phyloP scores from a whole-genome alignment of 2,113 vertebrate genomes.

The Azemiops feae region DNA sequence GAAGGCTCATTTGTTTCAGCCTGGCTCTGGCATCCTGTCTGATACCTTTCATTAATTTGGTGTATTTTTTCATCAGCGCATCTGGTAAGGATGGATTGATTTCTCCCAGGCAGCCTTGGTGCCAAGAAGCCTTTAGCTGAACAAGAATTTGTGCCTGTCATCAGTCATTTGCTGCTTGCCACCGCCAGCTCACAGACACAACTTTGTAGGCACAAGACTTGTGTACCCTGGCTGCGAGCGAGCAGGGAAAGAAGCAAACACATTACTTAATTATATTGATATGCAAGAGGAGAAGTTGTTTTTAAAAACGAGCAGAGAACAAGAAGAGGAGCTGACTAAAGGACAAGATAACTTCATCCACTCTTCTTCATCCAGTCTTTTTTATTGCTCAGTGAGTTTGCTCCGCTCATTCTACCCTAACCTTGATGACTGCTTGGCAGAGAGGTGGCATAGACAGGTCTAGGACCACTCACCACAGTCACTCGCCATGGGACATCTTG shows the following conservation, averaged over 20 bases:
- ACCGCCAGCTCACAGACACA: conserved; percentile 23
- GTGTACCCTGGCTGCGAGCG: background rate
- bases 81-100: conserved; percentile 56
- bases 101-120: conserved; percentile 43
- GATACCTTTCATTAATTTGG: conserved; percentile 53
- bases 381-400: background rate
- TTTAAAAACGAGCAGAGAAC: conserved; percentile 45
- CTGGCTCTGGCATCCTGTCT: conserved; percentile 30
- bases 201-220: conserved; percentile 41
- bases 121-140: conserved; percentile 49
- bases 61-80: conserved; percentile 47
- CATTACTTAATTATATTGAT: conserved; percentile 19
- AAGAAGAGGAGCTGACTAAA: background rate
- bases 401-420: background rate
- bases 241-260: background rate
- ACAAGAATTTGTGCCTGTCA: conserved; percentile 45
- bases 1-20: conserved; percentile 25
- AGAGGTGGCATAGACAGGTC: background rate
- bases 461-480: background rate
- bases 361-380: background rate
- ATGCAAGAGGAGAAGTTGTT: conserved; percentile 33
- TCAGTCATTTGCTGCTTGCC: conserved; percentile 36
- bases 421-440: background rate
- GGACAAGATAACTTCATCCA: background rate
- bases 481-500: background rate